Percentiles rank a stretch among this genome's conserved stretches.
phyloP scores from a whole-genome alignment of 2,888 invertebrate genomes.

The Clanis bilineata region DNA sequence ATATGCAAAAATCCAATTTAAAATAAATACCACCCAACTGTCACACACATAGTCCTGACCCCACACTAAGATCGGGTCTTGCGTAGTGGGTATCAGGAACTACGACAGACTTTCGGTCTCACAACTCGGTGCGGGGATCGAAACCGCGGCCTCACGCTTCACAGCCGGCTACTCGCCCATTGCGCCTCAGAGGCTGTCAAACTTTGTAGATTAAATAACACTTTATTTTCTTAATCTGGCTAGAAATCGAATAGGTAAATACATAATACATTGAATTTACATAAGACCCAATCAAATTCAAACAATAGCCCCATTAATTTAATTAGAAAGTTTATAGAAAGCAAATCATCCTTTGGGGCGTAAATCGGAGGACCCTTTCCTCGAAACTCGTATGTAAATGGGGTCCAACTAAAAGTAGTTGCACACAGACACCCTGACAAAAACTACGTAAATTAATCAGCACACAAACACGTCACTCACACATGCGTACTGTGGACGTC shows the following conservation, averaged over 20 bases:
- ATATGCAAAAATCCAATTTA: too few relatives aligned
- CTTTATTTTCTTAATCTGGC: neutral
- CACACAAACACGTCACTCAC: constrained; percentile 36
- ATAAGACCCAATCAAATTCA: neutral
- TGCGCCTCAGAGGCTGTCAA: too few relatives aligned
- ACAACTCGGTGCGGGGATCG: too few relatives aligned
- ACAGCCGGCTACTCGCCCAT: too few relatives aligned
- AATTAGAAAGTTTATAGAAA: neutral
- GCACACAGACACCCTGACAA: constrained; percentile 34
- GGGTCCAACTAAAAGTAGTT: constrained; percentile 42
- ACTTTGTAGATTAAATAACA: too few relatives aligned
- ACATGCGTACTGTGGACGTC: neutral
- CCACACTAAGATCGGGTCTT: too few relatives aligned
- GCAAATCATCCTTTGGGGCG: constrained; percentile 7
- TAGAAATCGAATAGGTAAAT: neutral
- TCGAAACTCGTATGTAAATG: constrained; percentile 37
- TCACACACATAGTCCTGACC: too few relatives aligned
- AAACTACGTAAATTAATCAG: constrained; percentile 56
- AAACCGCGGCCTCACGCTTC: too few relatives aligned
- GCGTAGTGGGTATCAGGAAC: too few relatives aligned
- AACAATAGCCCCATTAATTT: neutral
- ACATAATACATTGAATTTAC: neutral
- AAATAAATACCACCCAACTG: too few relatives aligned
- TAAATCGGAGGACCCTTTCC: constrained; percentile 7
- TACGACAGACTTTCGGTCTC: too few relatives aligned